Conservation (phyloP, 2,797 vertebrate species). For the Paramormyrops hopkinsi region DNA sequence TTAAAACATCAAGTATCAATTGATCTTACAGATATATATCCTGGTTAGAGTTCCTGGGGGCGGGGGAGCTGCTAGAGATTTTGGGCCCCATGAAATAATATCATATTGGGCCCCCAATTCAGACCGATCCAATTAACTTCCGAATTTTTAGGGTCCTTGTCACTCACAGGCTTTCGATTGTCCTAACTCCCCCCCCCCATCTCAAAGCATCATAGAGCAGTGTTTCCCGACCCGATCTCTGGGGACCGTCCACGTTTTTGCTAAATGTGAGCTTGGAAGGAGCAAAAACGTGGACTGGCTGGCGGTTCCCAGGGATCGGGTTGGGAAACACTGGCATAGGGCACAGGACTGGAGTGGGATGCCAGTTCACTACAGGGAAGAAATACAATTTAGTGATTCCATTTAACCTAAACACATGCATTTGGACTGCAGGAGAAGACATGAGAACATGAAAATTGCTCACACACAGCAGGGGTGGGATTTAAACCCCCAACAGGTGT, state of each 20-base stretch:
- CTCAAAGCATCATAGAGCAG: neutral
- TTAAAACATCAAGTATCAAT: neutral
- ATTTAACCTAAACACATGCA: neutral
- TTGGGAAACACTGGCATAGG: neutral
- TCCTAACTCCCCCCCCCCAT: neutral
- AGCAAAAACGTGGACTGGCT: neutral
- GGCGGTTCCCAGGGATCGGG: neutral
- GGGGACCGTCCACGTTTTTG: neutral
- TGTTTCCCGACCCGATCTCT: neutral
- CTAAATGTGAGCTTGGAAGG: neutral
- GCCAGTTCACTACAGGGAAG: neutral
- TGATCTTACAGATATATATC: neutral
- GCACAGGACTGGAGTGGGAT: neutral
- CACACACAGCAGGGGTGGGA: neutral
- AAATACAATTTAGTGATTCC: neutral
- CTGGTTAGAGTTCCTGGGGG: neutral
- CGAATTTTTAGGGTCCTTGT: neutral
- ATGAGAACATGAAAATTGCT: neutral
- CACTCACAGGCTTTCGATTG: neutral
- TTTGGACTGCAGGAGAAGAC: neutral
- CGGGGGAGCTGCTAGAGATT: neutral
- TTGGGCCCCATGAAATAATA: neutral
- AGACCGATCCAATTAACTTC: neutral
- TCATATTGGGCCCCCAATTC: neutral
- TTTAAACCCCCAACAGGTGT: neutral